Percentiles rank a stretch among this genome's conserved stretches.
Conservation (phyloP, 2,113 vertebrate genomes). For the Aegotheles bennettii region DNA sequence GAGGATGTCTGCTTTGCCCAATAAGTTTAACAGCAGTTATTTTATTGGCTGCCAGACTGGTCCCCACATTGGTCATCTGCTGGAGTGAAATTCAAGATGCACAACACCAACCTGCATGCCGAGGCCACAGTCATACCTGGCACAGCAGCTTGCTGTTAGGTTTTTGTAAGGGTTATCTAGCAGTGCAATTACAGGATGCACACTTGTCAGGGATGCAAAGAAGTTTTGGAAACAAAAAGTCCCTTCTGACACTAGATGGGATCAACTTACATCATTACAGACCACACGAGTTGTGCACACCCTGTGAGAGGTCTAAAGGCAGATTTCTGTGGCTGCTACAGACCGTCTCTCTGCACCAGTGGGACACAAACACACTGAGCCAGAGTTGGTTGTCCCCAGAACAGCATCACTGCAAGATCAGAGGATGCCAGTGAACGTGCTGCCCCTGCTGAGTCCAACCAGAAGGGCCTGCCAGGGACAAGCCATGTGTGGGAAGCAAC, state of each 20-base stretch:
- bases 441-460: neutral
- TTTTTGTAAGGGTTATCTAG: neutral
- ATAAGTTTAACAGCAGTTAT: neutral
- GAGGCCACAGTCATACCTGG: neutral
- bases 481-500: neutral
- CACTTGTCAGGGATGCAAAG: accelerated
- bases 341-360: neutral
- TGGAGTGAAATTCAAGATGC: neutral
- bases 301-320: neutral
- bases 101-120: neutral
- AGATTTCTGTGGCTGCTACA: neutral
- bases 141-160: neutral
- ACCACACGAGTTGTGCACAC: accelerated
- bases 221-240: neutral
- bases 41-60: neutral
- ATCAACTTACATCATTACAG: neutral
- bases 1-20: neutral
- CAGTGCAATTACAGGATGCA: neutral
- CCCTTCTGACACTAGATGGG: neutral
- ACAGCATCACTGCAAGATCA: neutral
- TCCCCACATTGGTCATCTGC: neutral
- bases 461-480: neutral
- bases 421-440: neutral
- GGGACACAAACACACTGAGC: neutral
- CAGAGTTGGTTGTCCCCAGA: neutral